phyloP scores from a whole-genome alignment of 2,797 vertebrate species.

The Chanos chanos region DNA sequence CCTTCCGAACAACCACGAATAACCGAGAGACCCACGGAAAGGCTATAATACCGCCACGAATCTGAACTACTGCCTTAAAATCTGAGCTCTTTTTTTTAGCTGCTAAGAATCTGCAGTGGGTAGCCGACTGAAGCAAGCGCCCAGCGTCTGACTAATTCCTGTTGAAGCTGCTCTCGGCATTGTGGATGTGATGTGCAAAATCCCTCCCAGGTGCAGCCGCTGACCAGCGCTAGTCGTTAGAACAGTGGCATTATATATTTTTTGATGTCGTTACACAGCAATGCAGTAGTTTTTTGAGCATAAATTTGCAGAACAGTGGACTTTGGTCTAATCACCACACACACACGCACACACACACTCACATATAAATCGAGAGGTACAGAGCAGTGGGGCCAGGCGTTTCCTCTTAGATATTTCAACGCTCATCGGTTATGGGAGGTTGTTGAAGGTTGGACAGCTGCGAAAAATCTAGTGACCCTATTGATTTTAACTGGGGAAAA shows the following conservation, averaged over 20 bases:
- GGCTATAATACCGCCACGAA: no score
- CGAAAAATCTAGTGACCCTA: constrained; percentile 35
- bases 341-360: constrained; percentile 18
- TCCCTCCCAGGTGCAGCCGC: no score
- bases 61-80: no score
- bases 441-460: constrained; percentile 34
- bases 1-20: no score
- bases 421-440: constrained; percentile 23
- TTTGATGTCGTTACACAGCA: no score
- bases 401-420: constrained; percentile 43
- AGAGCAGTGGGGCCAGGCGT: constrained; percentile 45
- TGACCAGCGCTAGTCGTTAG: no score
- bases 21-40: no score
- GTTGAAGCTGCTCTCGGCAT: background rate
- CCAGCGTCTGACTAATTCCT: background rate
- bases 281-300: constrained; percentile 17
- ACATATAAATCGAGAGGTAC: constrained; percentile 15
- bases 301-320: no score
- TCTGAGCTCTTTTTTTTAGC: constrained; percentile 1
- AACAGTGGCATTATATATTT: no score
- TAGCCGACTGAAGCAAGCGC: constrained; percentile 9
- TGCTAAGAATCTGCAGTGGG: constrained; percentile 16
- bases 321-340: no score
- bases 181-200: no score
- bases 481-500: constrained; percentile 3